Base-by-base conservation (phyloP, 2,888 invertebrate species). In the Polylopha cassiicola region DNA sequence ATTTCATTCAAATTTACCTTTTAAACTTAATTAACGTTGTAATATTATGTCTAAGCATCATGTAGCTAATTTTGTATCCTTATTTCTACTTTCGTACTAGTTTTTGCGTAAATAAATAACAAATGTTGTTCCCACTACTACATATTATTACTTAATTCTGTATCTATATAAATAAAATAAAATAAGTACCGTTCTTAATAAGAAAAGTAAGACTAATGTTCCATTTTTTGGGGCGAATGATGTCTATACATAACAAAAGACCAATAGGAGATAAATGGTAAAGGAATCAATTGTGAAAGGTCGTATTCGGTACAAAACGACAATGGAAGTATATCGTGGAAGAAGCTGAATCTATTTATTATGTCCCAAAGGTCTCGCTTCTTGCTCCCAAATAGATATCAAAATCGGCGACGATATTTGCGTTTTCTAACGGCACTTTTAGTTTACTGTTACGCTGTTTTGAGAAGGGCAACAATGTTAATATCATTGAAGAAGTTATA, bases 221-320 rank as follows among this genome's bases (percentile, higher is more conserved):
- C 24, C 13, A 13, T 13, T 17, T 30, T 8, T 22, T 8, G 8
- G 16, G 13, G 7, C 9, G 27, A 16, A 3, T n/a, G n/a, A 14
- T 18, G 9, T 15, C 28, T 10, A 16, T 8, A 18, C 5, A 28
- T 21, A 14, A 18, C 14, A 37, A 30, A 13, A 11, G 11, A 18
- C 23, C n/a, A 13, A 30, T 23, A 23, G 14, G 30, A 37, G 30
- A 30, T 30, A 30, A 37, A 37, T 37, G 30, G 20, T 26, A n/a
- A 6, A 26, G 31, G 26, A 38, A 31, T 26, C 11, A 26, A 38
- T 16, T 9, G 26, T 15, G 9, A 31, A 26, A 26, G 38, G 26
- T 31, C 37, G 37, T 13, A 26, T 38, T 38, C 7, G 3, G 26
- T n/a, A n/a, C n/a, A 24, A 20, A 2, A 16, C 37, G 20, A 31